Conservation (phyloP, 2,797 vertebrate genomes). For the Anguilla obscura region DNA sequence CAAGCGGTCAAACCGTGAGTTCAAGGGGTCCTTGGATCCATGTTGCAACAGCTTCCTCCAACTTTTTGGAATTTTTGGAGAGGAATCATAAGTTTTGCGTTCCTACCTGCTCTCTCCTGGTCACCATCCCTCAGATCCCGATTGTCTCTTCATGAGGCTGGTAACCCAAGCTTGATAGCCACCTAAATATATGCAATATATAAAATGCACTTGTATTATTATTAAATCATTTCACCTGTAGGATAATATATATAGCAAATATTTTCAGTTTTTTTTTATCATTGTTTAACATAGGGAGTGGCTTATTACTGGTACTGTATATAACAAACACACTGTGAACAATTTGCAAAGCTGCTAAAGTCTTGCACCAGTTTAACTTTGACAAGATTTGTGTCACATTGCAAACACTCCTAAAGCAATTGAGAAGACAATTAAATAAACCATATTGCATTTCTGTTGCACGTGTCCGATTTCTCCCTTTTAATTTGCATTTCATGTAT, state of each 20-base stretch:
- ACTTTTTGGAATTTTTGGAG: not conserved
- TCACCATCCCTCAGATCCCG: not conserved
- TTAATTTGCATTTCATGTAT: too few relatives aligned
- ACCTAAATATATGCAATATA: not conserved
- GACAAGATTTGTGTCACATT: too few relatives aligned
- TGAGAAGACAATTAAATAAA: too few relatives aligned
- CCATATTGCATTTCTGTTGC: too few relatives aligned
- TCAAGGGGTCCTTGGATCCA: not conserved
- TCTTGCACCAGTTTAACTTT: too few relatives aligned
- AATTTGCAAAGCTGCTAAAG: too few relatives aligned
- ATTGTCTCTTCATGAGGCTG: not conserved
- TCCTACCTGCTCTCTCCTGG: not conserved
- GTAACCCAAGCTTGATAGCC: not conserved
- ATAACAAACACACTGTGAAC: not conserved
- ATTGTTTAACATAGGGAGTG: not conserved
- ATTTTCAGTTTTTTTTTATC: too few relatives aligned
- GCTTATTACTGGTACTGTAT: not conserved
- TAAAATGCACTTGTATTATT: not conserved
- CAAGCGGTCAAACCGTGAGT: conserved; percentile 58
- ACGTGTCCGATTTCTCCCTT: too few relatives aligned
- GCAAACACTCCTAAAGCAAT: too few relatives aligned
- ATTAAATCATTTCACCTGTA: not conserved
- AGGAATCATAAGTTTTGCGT: not conserved
- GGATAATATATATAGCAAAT: not conserved
- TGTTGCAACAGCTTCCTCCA: not conserved